Percentiles rank a stretch among this genome's conserved stretches.
phyloP scores from a whole-genome alignment of 2,888 invertebrate species.

The Platyscelio sp. region DNA sequence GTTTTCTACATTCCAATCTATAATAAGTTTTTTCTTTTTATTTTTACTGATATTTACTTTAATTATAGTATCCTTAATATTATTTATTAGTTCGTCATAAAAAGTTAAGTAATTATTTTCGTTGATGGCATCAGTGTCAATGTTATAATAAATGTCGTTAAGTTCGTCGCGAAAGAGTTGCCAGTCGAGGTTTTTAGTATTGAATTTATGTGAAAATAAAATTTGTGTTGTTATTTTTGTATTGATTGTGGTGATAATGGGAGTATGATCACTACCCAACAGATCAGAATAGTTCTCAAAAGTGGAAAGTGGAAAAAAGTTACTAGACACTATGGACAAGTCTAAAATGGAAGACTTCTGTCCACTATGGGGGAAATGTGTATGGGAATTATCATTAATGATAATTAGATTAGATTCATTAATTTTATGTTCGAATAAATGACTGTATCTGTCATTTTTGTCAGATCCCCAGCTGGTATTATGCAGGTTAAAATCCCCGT shows the following conservation, averaged over 20 bases:
- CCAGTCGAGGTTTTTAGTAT: background rate
- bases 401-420: background rate
- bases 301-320: background rate
- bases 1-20: too few species aligned
- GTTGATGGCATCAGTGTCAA: too few species aligned
- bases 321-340: background rate
- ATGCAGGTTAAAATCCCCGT: conserved; percentile 23
- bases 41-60: too few species aligned
- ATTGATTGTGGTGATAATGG: background rate
- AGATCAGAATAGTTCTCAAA: background rate
- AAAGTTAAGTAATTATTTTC: background rate
- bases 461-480: background rate
- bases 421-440: background rate
- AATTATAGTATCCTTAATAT: too few species aligned
- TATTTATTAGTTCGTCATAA: too few species aligned
- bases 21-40: too few species aligned
- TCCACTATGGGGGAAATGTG: conserved; percentile 15
- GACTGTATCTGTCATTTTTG: background rate
- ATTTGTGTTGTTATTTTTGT: background rate
- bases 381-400: background rate
- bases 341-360: background rate
- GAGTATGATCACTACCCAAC: conserved; percentile 7
- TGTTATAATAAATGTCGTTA: too few species aligned
- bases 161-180: too few species aligned
- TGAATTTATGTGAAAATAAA: conserved; percentile 5